Conservation (phyloP, 2,888 invertebrate genomes). For the Yponomeuta cagnagella region DNA sequence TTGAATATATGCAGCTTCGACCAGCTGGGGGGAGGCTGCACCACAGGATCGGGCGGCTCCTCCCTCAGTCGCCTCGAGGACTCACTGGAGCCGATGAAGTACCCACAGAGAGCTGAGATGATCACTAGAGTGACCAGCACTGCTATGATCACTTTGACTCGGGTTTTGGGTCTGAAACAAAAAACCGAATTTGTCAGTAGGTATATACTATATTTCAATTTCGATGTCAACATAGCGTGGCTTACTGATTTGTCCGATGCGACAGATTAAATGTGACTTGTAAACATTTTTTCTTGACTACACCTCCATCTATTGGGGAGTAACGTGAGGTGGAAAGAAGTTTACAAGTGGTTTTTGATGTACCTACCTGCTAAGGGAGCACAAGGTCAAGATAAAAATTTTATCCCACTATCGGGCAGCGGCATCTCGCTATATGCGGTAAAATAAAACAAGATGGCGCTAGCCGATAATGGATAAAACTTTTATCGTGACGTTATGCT, state of each 20-base stretch:
- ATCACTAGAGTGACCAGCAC: slow-evolving; percentile 41
- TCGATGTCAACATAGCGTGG: no score
- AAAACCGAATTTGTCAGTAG: slow-evolving; percentile 22
- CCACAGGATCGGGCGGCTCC: slow-evolving; percentile 80
- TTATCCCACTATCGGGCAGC: no score
- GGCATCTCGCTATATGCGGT: no score
- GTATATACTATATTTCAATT: no score
- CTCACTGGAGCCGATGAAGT: slow-evolving; percentile 47
- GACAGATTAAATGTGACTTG: no score
- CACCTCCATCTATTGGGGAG: slow-evolving; percentile 33
- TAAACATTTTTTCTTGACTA: background rate
- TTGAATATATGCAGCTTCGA: slow-evolving; percentile 80
- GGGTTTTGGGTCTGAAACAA: slow-evolving; percentile 53
- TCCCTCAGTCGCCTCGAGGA: slow-evolving; percentile 31
- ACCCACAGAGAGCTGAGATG: slow-evolving; percentile 51
- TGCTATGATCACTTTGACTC: slow-evolving; percentile 46
- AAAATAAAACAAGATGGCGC: no score
- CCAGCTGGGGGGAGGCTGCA: slow-evolving; percentile 77
- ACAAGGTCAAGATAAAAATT: no score
- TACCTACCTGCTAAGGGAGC: no score
- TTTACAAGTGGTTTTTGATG: background rate
- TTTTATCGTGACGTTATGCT: no score
- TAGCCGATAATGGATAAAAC: no score
- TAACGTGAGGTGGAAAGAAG: slow-evolving; percentile 16
- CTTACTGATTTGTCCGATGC: no score